Evolutionary conservation across 1,140 invertebrate genomes (phyloP).

Genomic region (Temnothorax longispinosus): DNA sequence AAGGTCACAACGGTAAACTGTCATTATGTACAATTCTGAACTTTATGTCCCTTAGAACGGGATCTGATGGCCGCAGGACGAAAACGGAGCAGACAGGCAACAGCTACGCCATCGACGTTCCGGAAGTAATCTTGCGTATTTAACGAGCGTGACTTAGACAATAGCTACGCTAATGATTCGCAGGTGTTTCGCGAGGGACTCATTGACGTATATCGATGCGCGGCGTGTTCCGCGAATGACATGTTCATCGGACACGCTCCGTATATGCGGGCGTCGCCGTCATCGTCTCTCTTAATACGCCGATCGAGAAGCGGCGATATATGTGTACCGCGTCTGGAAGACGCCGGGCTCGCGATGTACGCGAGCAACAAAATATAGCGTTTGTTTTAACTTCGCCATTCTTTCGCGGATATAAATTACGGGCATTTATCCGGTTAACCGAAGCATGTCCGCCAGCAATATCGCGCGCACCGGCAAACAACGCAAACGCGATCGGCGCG

Average conservation of each 20-base stretch:
- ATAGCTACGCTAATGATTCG: conserved; percentile 54
- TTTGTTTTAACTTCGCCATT: conserved; percentile 51
- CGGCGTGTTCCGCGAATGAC: conserved; percentile 17
- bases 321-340: not conserved
- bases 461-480: conserved; percentile 43
- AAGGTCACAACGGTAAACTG: not conserved
- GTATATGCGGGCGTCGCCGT: not conserved
- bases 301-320: not conserved
- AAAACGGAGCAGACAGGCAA: not conserved
- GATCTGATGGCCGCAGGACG: not conserved
- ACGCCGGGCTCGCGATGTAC: conserved; percentile 5
- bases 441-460: conserved; percentile 70
- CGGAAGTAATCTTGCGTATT: conserved; percentile 41
- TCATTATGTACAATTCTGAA: conserved; percentile 4
- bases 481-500: conserved; percentile 49
- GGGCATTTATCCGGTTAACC: conserved; percentile 72
- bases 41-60: not conserved
- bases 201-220: conserved; percentile 27
- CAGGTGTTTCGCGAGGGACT: conserved; percentile 42
- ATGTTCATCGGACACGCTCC: conserved; percentile 16
- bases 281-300: not conserved
- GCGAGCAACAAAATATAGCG: conserved; percentile 19
- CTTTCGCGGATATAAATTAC: conserved; percentile 68
- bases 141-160: conserved; percentile 53
- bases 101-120: conserved; percentile 23